A percentile compares a stretch with the other conserved stretches of the same genome.
phyloP scores from a whole-genome alignment of 2,888 invertebrate species.

The Ophion slaviceki region DNA sequence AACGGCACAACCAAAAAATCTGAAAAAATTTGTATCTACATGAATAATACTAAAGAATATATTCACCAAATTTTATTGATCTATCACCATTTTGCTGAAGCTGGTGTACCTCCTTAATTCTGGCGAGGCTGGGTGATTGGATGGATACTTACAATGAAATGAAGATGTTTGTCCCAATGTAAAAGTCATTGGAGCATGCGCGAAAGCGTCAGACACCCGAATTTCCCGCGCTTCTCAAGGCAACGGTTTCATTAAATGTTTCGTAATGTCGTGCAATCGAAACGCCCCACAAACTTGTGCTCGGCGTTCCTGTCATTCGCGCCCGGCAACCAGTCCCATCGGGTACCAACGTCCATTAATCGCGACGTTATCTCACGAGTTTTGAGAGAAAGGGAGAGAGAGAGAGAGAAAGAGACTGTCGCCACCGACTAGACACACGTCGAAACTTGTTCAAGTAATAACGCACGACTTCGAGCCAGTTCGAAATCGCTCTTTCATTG shows the following conservation, averaged over 20 bases:
- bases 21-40: no score
- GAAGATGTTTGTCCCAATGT: neutral
- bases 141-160: no score
- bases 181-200: neutral
- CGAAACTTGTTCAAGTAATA: conserved; percentile 21
- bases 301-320: neutral
- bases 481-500: neutral
- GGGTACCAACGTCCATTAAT: neutral
- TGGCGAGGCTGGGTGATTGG: no score
- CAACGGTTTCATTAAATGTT: conserved; percentile 25
- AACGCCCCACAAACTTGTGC: conserved; percentile 10
- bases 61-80: no score
- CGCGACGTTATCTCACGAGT: conserved; percentile 24
- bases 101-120: no score
- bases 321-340: conserved; percentile 54
- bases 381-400: neutral
- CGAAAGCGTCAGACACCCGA: neutral
- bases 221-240: conserved; percentile 1
- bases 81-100: no score
- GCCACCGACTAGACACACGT: conserved; percentile 13
- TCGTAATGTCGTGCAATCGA: conserved; percentile 62
- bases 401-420: neutral
- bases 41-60: no score
- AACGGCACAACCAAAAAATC: no score
- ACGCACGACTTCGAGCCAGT: conserved; percentile 17